Percentiles rank a stretch among this genome's conserved stretches.
Conservation (phyloP, 2,797 vertebrate genomes). For the Hippocampus kuda region DNA sequence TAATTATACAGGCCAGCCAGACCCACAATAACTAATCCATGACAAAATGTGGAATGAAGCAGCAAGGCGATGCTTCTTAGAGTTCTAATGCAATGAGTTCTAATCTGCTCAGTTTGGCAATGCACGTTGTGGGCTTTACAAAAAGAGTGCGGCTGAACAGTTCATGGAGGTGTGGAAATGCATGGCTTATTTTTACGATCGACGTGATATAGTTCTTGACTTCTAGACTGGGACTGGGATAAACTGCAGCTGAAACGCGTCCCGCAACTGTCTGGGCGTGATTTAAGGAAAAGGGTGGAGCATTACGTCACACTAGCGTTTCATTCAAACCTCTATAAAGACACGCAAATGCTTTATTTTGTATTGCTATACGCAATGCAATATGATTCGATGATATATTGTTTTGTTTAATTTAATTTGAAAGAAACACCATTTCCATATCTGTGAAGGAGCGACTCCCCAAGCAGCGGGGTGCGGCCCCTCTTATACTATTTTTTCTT, state of each 20-base stretch:
- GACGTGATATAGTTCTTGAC: background rate
- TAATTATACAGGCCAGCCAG: background rate
- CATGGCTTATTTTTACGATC: too few species aligned
- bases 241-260: background rate
- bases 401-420: too few species aligned
- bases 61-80: background rate
- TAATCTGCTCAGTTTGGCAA: background rate
- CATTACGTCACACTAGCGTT: conserved; percentile 24
- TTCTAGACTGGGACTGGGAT: background rate
- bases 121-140: background rate
- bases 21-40: background rate
- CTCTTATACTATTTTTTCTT: too few species aligned
- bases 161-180: background rate
- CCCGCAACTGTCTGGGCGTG: background rate
- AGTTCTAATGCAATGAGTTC: too few species aligned
- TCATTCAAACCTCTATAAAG: background rate
- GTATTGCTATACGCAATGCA: too few species aligned
- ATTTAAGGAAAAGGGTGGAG: conserved; percentile 31
- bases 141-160: background rate
- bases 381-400: too few species aligned
- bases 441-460: too few species aligned
- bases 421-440: too few species aligned
- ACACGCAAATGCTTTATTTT: background rate
- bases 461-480: too few species aligned
- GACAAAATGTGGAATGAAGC: background rate